These are phyloP conservation scores for Onychomys leucogaster DNA, from an alignment of 2,797 vertebrate genomes.

Conservation along the genomic window DNA sequence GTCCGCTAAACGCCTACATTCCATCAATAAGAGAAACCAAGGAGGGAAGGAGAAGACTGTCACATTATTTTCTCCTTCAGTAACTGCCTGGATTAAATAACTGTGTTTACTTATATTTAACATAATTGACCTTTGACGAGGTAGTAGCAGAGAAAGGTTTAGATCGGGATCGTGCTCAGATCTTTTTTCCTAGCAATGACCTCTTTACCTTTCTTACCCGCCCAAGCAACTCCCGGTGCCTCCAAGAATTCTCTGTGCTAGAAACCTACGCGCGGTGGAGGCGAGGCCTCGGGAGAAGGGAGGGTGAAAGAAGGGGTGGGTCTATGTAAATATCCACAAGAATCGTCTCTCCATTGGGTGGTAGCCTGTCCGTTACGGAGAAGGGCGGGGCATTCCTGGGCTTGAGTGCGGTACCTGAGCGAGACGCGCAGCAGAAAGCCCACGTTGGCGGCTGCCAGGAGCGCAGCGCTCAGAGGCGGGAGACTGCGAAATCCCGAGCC, in stretches of 20 bases:
- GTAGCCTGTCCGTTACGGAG: conserved; percentile 50
- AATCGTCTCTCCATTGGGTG: conserved; percentile 56
- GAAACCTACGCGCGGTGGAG: conserved; percentile 14
- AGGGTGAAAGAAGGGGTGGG: conserved; percentile 77
- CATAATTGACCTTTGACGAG: neutral
- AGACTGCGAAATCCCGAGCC: conserved; percentile 52
- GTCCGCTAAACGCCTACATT: conserved; percentile 38
- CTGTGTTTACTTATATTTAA: conserved; percentile 3
- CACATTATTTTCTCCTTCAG: neutral
- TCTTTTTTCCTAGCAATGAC: neutral
- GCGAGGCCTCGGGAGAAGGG: conserved; percentile 62
- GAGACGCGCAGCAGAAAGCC: conserved; percentile 43
- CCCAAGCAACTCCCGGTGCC: neutral
- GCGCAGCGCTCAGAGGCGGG: neutral
- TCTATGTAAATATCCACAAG: conserved; percentile 31
- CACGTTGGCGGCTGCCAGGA: conserved; percentile 60
- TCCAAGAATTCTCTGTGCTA: neutral
- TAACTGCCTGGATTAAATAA: neutral
- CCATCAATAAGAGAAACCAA: conserved; percentile 38
- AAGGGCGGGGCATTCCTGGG: conserved; percentile 64
- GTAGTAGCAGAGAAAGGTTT: neutral
- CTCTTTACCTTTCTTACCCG: neutral
- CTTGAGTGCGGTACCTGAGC: conserved; percentile 80
- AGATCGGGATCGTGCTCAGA: neutral
- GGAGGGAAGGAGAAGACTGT: conserved; percentile 29